A percentile compares a stretch with the other conserved stretches of the same genome.
phyloP scores from a whole-genome alignment of 2,797 vertebrate genomes.

The Clamator glandarius region DNA sequence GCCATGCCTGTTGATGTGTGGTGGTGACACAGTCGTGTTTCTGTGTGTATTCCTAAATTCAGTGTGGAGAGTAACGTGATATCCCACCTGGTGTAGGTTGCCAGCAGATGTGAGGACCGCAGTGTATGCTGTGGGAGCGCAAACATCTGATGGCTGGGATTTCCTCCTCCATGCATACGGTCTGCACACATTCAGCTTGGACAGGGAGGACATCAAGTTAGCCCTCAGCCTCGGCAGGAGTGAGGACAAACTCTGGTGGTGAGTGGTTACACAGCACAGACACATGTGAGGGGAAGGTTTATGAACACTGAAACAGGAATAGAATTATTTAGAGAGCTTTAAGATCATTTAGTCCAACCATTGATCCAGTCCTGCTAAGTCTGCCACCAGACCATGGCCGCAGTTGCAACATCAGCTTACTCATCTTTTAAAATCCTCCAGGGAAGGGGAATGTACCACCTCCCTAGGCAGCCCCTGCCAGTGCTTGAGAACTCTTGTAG shows the following conservation, averaged over 20 bases:
- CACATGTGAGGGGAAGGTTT: background rate
- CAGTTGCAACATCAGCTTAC: too few species aligned
- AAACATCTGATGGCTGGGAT: conserved; percentile 86
- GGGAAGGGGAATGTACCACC: too few species aligned
- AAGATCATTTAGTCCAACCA: too few species aligned
- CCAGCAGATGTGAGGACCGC: conserved; percentile 86
- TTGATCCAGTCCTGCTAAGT: too few species aligned
- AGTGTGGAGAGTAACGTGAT: background rate
- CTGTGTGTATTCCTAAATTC: too few species aligned
- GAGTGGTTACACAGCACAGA: conserved; percentile 23
- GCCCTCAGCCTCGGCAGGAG: conserved; percentile 81
- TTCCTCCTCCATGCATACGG: conserved; percentile 89
- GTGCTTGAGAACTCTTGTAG: too few species aligned
- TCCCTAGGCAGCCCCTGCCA: too few species aligned
- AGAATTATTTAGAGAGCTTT: background rate
- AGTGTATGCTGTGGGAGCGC: conserved; percentile 86
- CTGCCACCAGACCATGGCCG: too few species aligned
- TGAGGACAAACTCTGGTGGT: conserved; percentile 87
- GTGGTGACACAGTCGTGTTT: accelerated
- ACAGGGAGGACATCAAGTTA: conserved; percentile 81
- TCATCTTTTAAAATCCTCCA: too few species aligned
- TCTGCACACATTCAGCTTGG: conserved; percentile 75
- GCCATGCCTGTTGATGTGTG: accelerated
- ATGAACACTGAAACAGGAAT: background rate
- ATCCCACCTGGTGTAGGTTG: conserved; percentile 74